Evolutionary conservation across 2,888 invertebrate species (phyloP), one percentile per base, ranked within the genome.

Genomic region (Pandemis heparana): DNA sequence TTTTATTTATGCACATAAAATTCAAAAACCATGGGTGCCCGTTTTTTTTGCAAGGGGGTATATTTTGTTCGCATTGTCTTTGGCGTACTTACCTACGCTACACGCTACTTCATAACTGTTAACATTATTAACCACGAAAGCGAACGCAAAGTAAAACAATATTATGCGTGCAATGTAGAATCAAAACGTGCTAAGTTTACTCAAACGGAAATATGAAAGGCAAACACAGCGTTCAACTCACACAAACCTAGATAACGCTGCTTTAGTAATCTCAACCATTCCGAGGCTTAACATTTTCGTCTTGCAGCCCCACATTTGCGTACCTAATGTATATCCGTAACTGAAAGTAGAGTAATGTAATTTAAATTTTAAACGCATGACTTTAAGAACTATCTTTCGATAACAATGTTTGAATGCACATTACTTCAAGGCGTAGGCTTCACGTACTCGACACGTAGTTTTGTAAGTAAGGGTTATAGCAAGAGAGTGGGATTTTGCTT

Each of bases 141-240:
- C 18, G 1, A 53, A 18, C 53, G 18, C 53, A 18, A 53, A 53
- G 53, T 53, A 18, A 23, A 23, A 23, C 56, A 56, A 56, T 23
- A 23, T 56, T 56, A 56, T 56, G 23, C 56, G 56, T 56, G 23
- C 23, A 56, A 23, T 56, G 56, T 56, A 56, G 56, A 56, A 23
- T 80, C 78, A 81, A 83, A 82, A 84, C 83, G 81, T 83, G 81
- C 83, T 67, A 16, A 66, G 41, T 39, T 56, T 10, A 23, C 76
- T 56, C 63, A 64, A 59, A 38, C 66, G 73, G 70, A 73, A 75
- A 70, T 73, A 75, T 73, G 75, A 70, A 72, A 73, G 38, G 70
- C 73, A 75, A 75, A 75, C 75, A 70, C 60, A 18, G n/a, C 72
- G 68, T 75, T 71, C 65, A 56, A 65, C 73, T 62, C 75, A 73